Conservation (phyloP, 2,113 vertebrate species). For the Sorex fumeus region DNA sequence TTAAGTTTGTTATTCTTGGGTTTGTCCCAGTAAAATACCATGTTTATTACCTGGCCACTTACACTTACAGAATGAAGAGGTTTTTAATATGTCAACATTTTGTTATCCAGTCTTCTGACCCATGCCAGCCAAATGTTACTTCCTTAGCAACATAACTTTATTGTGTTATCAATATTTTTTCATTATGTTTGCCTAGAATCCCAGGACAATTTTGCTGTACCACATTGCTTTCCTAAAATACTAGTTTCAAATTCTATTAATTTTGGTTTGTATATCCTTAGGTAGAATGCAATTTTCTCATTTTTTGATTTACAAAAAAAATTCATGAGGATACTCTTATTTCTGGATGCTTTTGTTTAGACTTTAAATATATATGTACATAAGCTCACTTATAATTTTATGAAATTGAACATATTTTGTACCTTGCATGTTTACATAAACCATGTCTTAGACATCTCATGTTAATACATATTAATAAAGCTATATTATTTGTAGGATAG, state of each 20-base stretch:
- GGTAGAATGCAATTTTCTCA: not conserved
- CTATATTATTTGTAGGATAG: not conserved
- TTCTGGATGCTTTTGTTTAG: not conserved
- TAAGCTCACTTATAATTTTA: slow-evolving; percentile 15
- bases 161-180: not conserved
- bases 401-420: not conserved
- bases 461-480: not conserved
- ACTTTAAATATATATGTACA: not conserved
- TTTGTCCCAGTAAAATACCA: slow-evolving; percentile 39
- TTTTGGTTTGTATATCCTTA: not conserved
- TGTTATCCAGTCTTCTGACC: slow-evolving; percentile 4
- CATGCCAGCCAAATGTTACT: not conserved
- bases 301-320: not conserved
- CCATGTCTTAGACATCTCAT: not conserved
- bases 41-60: slow-evolving; percentile 49
- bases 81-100: slow-evolving; percentile 14
- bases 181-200: slow-evolving; percentile 17
- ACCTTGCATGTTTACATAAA: not conserved
- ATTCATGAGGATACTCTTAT: slow-evolving; percentile 71
- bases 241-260: slow-evolving; percentile 10
- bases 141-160: not conserved
- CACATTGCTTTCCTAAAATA: not conserved
- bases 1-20: slow-evolving; percentile 57
- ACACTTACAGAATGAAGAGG: not conserved
- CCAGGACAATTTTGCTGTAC: not conserved